These are phyloP conservation scores for Lutjanus erythropterus DNA, from an alignment of 2,113 vertebrate genomes.

Conservation along the genomic window DNA sequence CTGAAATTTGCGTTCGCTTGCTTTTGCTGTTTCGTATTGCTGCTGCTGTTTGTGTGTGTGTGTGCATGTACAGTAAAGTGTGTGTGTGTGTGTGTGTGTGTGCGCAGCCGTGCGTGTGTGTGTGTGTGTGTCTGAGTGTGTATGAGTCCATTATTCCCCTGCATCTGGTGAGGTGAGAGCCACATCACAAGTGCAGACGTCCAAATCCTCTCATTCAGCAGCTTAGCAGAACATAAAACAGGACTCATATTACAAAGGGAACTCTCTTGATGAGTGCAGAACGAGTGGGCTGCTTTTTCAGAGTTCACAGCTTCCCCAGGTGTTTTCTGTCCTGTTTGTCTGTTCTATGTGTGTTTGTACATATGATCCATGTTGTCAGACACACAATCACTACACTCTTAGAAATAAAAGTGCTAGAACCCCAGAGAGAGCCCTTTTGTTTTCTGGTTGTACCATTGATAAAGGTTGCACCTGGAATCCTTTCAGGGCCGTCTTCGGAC, in stretches of 20 bases:
- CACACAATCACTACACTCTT: too few relatives aligned
- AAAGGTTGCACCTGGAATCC: too few relatives aligned
- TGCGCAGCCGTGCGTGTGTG: background rate
- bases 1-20: conserved; percentile 72
- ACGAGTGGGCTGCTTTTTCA: conserved; percentile 48
- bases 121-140: conserved; percentile 13
- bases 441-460: too few relatives aligned
- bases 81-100: background rate
- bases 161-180: conserved; percentile 70
- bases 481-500: too few relatives aligned
- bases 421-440: too few relatives aligned
- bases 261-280: conserved; percentile 64
- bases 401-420: too few relatives aligned
- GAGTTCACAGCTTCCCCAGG: conserved; percentile 54
- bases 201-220: conserved; percentile 71
- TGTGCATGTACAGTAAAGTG: conserved; percentile 15
- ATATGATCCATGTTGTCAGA: conserved; percentile 24
- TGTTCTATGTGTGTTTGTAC: conserved; percentile 9
- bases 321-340: conserved; percentile 47
- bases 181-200: conserved; percentile 77
- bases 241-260: conserved; percentile 64
- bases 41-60: conserved; percentile 31
- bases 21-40: conserved; percentile 49
- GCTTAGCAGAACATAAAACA: conserved; percentile 72
- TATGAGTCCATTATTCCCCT: conserved; percentile 38